Conservation (phyloP, 35 echinoderm and acorn worm species). For the Lytechinus variegatus region DNA sequence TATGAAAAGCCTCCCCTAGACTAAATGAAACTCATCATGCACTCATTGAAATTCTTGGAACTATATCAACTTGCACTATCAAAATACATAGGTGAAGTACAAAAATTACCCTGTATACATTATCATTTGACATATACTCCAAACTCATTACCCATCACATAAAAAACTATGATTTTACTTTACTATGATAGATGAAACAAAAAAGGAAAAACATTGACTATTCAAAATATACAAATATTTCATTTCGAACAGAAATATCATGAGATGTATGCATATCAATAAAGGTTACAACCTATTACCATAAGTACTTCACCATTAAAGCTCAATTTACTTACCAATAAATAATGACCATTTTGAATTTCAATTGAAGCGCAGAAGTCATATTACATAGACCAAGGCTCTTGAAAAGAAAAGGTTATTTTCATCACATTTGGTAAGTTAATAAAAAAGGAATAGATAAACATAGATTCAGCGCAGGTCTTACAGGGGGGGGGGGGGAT, state of each 20-base stretch:
- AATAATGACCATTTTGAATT: no score
- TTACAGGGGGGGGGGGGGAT: no score
- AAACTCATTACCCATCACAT: not conserved
- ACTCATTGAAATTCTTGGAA: no score
- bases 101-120: conserved; percentile 11
- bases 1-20: no score
- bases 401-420: not conserved
- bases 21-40: no score
- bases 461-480: not conserved
- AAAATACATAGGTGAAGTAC: not conserved
- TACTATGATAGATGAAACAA: not conserved
- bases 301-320: no score
- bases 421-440: not conserved
- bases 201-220: not conserved
- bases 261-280: not conserved
- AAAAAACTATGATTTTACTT: not conserved
- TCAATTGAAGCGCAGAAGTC: no score
- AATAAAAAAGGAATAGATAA: not conserved
- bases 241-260: not conserved
- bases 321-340: no score
- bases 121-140: not conserved
- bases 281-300: no score
- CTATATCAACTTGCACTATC: not conserved
- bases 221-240: not conserved
- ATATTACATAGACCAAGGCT: no score